phyloP scores from a whole-genome alignment of 53 echinoderm and acorn worm genomes.

The Mesocentrotus franciscanus region DNA sequence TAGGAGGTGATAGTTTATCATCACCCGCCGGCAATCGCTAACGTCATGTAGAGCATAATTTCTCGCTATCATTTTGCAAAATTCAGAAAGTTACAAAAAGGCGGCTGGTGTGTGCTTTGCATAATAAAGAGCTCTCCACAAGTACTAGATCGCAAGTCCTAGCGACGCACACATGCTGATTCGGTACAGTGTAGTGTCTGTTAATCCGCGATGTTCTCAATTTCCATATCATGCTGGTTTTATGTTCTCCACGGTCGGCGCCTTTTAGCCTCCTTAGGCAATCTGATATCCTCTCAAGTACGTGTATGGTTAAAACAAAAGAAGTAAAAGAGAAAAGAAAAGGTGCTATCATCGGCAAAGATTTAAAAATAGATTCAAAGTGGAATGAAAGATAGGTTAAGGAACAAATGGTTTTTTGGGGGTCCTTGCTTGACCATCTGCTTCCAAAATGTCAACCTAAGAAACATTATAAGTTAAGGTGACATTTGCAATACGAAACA shows the following conservation, averaged over 20 bases:
- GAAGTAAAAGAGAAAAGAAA: too few relatives aligned
- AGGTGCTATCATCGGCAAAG: neutral
- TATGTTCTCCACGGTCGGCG: neutral
- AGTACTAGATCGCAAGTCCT: too few relatives aligned
- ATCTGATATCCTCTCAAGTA: neutral
- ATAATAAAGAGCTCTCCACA: neutral
- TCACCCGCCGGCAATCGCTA: too few relatives aligned
- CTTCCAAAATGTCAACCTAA: neutral
- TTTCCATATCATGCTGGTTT: constrained; percentile 3
- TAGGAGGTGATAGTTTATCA: too few relatives aligned
- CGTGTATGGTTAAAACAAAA: neutral
- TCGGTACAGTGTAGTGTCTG: neutral
- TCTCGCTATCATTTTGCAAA: too few relatives aligned
- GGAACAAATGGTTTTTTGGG: neutral
- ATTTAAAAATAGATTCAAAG: neutral
- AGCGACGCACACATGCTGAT: neutral
- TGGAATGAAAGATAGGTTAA: neutral
- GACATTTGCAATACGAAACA: too few relatives aligned
- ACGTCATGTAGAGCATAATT: too few relatives aligned
- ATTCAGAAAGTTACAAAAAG: neutral
- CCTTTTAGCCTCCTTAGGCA: neutral
- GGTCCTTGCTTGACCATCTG: neutral
- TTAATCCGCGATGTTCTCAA: neutral
- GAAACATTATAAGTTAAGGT: too few relatives aligned
- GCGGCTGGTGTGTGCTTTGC: neutral